phyloP scores from a whole-genome alignment of 1,140 invertebrate species.

The Pygmarrhopalites habei region DNA sequence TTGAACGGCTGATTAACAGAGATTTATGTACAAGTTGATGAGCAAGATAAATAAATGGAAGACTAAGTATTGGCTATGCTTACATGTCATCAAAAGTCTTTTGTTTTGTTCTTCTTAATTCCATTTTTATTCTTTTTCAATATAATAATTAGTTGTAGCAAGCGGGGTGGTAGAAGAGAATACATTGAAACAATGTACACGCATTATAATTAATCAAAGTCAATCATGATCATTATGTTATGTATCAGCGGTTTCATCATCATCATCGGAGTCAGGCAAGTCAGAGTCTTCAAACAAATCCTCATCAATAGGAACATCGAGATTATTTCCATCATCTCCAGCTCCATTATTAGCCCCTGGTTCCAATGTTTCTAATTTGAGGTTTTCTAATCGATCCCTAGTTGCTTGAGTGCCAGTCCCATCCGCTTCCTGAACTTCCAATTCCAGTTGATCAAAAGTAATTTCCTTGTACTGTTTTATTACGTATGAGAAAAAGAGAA shows the following conservation, averaged over 20 bases:
- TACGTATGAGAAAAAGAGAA: too few relatives aligned
- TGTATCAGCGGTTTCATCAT: conserved; percentile 52
- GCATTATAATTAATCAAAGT: too few relatives aligned
- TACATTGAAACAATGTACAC: too few relatives aligned
- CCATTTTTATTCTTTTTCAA: too few relatives aligned
- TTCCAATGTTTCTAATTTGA: conserved; percentile 40
- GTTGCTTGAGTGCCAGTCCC: conserved; percentile 46
- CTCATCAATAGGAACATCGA: conserved; percentile 76
- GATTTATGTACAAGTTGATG: conserved; percentile 8
- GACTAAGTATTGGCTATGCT: conserved; percentile 12
- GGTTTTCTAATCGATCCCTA: conserved; percentile 41
- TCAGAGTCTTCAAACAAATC: conserved; percentile 76
- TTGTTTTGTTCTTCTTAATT: too few relatives aligned
- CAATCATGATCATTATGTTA: too few relatives aligned
- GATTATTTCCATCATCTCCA: conserved; percentile 44
- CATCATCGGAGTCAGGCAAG: conserved; percentile 62
- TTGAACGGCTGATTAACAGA: conserved; percentile 9
- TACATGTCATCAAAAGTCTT: neutral
- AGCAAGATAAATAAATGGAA: conserved; percentile 3
- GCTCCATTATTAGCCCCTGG: conserved; percentile 42
- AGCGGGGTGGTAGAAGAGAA: too few relatives aligned
- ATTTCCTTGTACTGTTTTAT: conserved; percentile 62
- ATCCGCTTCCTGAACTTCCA: conserved; percentile 63
- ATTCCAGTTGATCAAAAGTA: conserved; percentile 58
- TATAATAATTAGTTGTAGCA: too few relatives aligned